Evolutionary conservation across 2,888 invertebrate genomes (phyloP).

Genomic region (Drosophila subquinaria): DNA sequence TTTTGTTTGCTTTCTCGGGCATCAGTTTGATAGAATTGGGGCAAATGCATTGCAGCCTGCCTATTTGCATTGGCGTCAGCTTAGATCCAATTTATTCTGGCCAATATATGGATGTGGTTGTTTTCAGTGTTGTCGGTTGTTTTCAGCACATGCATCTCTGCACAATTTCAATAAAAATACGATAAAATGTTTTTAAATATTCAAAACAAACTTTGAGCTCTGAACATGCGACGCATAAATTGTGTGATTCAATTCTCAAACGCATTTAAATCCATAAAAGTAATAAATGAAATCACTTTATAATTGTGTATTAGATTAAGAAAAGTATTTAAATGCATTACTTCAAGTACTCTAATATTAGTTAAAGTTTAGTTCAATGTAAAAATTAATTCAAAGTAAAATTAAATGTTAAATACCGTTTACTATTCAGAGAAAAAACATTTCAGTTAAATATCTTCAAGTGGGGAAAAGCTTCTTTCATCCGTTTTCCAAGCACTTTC

Average conservation of each 20-base stretch:
- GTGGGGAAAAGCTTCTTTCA: no score
- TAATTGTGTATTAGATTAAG: neutral
- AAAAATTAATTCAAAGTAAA: neutral
- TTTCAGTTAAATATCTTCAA: neutral
- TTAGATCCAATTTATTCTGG: conserved; percentile 56
- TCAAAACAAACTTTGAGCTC: conserved; percentile 41
- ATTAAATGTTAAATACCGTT: neutral
- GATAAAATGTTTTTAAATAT: conserved; percentile 60
- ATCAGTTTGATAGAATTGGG: conserved; percentile 48
- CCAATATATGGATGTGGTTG: conserved; percentile 35
- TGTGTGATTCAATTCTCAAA: neutral
- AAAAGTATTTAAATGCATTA: neutral
- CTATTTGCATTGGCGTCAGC: conserved; percentile 41
- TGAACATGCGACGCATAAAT: conserved; percentile 3
- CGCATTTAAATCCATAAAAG: neutral
- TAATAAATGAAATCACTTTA: neutral
- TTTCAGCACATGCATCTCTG: conserved; percentile 29
- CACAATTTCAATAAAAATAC: conserved; percentile 52
- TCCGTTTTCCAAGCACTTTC: no score
- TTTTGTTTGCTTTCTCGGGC: conserved; percentile 18
- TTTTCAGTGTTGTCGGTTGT: conserved; percentile 24
- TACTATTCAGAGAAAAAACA: neutral
- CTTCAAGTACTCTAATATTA: neutral
- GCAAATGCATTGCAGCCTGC: conserved; percentile 38
- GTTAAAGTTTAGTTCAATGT: neutral